Evolutionary conservation across 2,113 vertebrate species (phyloP).

Genomic region (Dicentrarchus labrax): DNA sequence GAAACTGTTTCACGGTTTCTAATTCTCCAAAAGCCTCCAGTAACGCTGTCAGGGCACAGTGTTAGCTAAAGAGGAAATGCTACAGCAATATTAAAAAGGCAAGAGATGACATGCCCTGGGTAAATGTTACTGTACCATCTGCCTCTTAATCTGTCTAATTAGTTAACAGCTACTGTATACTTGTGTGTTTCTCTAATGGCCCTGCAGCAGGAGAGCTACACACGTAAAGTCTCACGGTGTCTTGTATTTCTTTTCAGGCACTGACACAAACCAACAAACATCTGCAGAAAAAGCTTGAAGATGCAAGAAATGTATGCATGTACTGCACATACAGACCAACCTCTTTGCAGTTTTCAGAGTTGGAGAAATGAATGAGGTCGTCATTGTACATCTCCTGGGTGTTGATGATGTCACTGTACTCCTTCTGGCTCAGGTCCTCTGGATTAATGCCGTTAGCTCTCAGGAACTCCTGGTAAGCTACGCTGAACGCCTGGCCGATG

Average conservation of each 20-base stretch:
- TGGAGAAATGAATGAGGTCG: slow-evolving; percentile 99
- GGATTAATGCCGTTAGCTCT: slow-evolving; percentile 98
- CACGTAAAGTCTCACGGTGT: slow-evolving; percentile 20
- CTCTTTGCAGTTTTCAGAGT: slow-evolving; percentile 99
- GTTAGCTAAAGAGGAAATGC: slow-evolving; percentile 45
- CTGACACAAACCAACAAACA: slow-evolving; percentile 7
- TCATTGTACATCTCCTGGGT: slow-evolving; percentile 99
- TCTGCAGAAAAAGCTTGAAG: not conserved
- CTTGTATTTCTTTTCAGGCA: not conserved
- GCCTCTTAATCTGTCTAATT: slow-evolving; percentile 54
- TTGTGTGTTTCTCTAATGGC: slow-evolving; percentile 32
- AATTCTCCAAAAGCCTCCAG: slow-evolving; percentile 51
- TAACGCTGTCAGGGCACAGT: slow-evolving; percentile 50
- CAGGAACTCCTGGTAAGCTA: slow-evolving; percentile 98
- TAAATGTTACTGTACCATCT: slow-evolving; percentile 54
- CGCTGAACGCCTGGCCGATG: slow-evolving; percentile 98
- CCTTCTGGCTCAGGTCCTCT: slow-evolving; percentile 98
- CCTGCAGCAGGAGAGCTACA: slow-evolving; percentile 36
- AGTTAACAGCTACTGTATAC: slow-evolving; percentile 42
- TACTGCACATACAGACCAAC: slow-evolving; percentile 74
- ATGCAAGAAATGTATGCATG: not conserved
- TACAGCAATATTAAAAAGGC: slow-evolving; percentile 1
- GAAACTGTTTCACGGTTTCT: slow-evolving; percentile 56
- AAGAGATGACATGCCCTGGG: slow-evolving; percentile 14
- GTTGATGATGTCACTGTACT: slow-evolving; percentile 99